Conservation (phyloP, 2,797 vertebrate genomes). For the Cynodonichthys magdalenae region DNA sequence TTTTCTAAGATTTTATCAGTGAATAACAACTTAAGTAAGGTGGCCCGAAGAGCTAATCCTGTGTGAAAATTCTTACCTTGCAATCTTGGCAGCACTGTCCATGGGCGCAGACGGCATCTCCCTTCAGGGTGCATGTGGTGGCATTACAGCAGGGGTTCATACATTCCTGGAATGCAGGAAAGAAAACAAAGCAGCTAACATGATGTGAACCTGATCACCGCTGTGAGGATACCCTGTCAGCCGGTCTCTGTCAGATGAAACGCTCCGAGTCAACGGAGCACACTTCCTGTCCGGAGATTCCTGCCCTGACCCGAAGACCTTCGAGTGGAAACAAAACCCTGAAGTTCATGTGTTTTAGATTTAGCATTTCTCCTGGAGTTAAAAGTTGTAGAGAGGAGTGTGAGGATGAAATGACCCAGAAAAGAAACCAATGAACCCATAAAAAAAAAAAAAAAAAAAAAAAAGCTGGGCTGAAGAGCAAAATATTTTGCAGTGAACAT, state of each 20-base stretch:
- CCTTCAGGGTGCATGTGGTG: constrained; percentile 89
- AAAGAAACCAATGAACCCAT: no score
- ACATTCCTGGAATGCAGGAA: constrained; percentile 84
- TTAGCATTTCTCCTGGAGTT: constrained; percentile 21
- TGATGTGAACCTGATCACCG: constrained; percentile 42
- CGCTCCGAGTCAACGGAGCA: constrained; percentile 44
- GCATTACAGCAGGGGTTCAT: constrained; percentile 94
- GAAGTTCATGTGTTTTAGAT: constrained; percentile 55
- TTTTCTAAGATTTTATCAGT: neutral
- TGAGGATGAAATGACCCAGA: constrained; percentile 8
- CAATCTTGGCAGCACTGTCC: constrained; percentile 95
- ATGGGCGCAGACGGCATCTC: constrained; percentile 90
- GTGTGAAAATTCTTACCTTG: constrained; percentile 77
- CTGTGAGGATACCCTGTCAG: constrained; percentile 17
- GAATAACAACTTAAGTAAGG: neutral
- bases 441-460: no score
- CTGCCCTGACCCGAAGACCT: constrained; percentile 41
- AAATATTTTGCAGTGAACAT: constrained; percentile 18
- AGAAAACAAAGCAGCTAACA: constrained; percentile 30
- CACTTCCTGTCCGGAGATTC: constrained; percentile 54
- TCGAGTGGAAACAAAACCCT: constrained; percentile 23
- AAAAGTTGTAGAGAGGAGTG: constrained; percentile 5
- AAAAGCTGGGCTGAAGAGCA: constrained; percentile 6
- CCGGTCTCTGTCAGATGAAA: constrained; percentile 38
- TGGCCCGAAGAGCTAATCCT: neutral